phyloP scores from a whole-genome alignment of 2,113 vertebrate genomes.

The Isurus oxyrinchus region DNA sequence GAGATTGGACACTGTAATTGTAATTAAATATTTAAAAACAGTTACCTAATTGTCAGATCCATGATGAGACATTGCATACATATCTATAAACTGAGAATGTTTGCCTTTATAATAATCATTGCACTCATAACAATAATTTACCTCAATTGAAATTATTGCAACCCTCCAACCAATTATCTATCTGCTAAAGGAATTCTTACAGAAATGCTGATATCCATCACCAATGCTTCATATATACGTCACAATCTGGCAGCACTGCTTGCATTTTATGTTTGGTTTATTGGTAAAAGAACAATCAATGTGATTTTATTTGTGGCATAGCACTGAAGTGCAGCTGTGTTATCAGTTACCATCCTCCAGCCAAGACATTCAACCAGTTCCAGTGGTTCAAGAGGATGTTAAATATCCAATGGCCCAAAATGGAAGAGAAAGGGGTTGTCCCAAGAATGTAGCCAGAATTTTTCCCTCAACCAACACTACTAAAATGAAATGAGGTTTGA shows the following conservation, averaged over 20 bases:
- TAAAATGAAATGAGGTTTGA: background rate
- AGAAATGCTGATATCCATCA: background rate
- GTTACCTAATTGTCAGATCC: background rate
- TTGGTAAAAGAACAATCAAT: background rate
- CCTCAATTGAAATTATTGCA: constrained; percentile 1
- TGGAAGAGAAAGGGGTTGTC: background rate
- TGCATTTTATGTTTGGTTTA: background rate
- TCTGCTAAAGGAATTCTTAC: background rate
- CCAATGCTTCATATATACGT: background rate
- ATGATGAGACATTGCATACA: background rate
- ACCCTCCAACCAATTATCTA: background rate
- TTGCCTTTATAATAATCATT: background rate
- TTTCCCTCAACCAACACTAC: background rate
- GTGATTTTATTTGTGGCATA: background rate
- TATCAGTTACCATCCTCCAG: background rate
- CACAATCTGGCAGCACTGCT: too few relatives aligned
- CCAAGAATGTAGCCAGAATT: background rate
- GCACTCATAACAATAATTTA: background rate
- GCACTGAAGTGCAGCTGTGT: background rate
- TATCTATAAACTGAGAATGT: background rate
- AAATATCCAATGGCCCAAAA: background rate
- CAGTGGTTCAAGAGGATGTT: background rate
- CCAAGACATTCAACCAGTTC: background rate
- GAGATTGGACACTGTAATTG: background rate
- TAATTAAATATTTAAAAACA: constrained; percentile 1